These are phyloP conservation scores for Adelphocoris suturalis DNA, from an alignment of 2,888 invertebrate species.

Conservation along the genomic window DNA sequence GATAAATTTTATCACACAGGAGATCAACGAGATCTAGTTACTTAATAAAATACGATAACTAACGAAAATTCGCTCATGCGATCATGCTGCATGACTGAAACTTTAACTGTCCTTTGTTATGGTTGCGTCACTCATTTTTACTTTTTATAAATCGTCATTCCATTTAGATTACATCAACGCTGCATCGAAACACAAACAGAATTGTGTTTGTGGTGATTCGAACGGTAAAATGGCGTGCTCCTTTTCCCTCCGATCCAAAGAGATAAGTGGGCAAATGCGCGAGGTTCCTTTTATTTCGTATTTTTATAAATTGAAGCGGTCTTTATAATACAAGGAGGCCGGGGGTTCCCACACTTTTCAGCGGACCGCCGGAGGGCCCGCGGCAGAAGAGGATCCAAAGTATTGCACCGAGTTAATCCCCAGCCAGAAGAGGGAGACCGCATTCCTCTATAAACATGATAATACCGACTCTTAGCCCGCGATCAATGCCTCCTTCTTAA, in stretches of 20 bases:
- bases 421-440: not conserved
- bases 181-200: no score
- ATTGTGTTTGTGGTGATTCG: not conserved
- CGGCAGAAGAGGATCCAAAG: conserved; percentile 34
- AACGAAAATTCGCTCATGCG: no score
- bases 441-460: conserved; percentile 4
- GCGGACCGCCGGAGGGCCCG: conserved; percentile 41
- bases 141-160: no score
- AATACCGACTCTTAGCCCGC: conserved; percentile 6
- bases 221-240: not conserved
- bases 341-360: conserved; percentile 48
- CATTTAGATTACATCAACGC: no score
- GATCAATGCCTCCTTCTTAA: not conserved
- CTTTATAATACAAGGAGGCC: conserved; percentile 35
- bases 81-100: no score
- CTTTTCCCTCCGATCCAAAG: not conserved
- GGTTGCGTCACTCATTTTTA: no score
- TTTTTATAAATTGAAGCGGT: conserved; percentile 20
- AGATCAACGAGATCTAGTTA: no score
- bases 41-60: no score
- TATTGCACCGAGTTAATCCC: conserved; percentile 48
- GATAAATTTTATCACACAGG: no score
- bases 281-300: not conserved
- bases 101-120: no score
- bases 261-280: conserved; percentile 15